phyloP scores from a whole-genome alignment of 2,113 vertebrate species.

The Bubalus kerabau region DNA sequence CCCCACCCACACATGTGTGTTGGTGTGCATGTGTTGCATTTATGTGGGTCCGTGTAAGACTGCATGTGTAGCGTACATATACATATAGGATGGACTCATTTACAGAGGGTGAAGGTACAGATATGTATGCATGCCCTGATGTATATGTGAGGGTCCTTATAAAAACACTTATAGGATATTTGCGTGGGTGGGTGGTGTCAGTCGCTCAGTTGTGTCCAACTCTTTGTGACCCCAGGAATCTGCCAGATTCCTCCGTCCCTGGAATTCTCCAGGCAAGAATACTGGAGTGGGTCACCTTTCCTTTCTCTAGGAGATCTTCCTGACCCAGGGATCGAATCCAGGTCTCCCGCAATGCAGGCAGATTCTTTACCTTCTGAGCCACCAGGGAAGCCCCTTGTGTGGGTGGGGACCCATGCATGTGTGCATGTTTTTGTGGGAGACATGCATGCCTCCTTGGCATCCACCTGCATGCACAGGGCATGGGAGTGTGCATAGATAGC shows the following conservation, averaged over 20 bases:
- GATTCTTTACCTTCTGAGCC: background rate
- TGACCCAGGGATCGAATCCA: background rate
- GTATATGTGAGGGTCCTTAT: too few species aligned
- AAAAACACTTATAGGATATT: background rate
- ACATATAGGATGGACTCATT: rapidly evolving
- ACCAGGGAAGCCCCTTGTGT: background rate
- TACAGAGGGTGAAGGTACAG: background rate
- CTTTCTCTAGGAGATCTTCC: background rate
- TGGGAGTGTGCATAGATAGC: background rate
- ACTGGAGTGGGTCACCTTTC: background rate
- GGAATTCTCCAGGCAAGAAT: background rate
- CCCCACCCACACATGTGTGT: background rate
- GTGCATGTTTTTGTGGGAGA: background rate
- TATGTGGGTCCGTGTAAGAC: background rate
- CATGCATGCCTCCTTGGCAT: rapidly evolving
- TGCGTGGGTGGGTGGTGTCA: background rate
- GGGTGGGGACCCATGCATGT: background rate
- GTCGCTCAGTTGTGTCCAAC: background rate
- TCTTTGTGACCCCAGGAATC: background rate
- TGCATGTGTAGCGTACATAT: rapidly evolving
- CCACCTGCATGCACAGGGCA: background rate
- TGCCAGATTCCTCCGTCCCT: background rate
- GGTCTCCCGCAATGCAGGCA: background rate
- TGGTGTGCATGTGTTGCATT: too few species aligned
- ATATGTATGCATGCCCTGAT: rapidly evolving